phyloP scores from a whole-genome alignment of 2,888 invertebrate species.

The Platynereis dumerilii region DNA sequence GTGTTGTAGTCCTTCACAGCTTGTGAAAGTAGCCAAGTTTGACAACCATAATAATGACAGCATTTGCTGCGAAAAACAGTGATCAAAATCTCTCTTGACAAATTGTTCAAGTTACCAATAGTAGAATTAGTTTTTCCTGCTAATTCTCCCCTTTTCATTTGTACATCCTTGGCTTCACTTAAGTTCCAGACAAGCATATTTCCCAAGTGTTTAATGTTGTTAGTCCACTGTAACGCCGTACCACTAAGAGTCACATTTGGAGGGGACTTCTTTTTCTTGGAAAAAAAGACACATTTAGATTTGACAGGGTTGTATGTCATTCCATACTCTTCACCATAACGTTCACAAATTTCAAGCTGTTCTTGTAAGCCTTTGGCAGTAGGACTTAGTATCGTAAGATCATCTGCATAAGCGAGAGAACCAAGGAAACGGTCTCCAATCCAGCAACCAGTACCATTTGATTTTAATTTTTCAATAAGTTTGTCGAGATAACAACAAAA shows the following conservation, averaged over 20 bases:
- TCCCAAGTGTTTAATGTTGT: constrained; percentile 5
- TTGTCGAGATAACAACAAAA: constrained; percentile 1
- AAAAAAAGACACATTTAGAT: not conserved
- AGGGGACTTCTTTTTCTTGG: not conserved
- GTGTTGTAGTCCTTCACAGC: too few relatives aligned
- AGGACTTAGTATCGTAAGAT: not conserved
- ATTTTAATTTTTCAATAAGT: not conserved
- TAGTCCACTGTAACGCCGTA: not conserved
- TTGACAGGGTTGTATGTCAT: constrained; percentile 1
- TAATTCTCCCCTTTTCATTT: too few relatives aligned
- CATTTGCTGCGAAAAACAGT: too few relatives aligned
- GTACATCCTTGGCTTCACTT: not conserved
- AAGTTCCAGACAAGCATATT: not conserved
- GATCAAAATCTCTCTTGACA: too few relatives aligned
- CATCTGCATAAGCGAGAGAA: not conserved
- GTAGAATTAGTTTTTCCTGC: too few relatives aligned
- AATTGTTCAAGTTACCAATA: too few relatives aligned
- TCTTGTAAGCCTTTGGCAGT: not conserved
- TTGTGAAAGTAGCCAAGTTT: too few relatives aligned
- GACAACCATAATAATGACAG: too few relatives aligned
- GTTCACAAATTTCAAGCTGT: not conserved
- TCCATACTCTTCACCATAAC: not conserved
- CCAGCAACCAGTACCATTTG: constrained; percentile 1
- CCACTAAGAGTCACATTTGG: not conserved
- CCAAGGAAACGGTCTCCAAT: not conserved